Percentiles rank a stretch among this genome's conserved stretches.
Evolutionary conservation across 2,888 invertebrate species (phyloP).

Genomic region (Pachycephus smyrnensis): DNA sequence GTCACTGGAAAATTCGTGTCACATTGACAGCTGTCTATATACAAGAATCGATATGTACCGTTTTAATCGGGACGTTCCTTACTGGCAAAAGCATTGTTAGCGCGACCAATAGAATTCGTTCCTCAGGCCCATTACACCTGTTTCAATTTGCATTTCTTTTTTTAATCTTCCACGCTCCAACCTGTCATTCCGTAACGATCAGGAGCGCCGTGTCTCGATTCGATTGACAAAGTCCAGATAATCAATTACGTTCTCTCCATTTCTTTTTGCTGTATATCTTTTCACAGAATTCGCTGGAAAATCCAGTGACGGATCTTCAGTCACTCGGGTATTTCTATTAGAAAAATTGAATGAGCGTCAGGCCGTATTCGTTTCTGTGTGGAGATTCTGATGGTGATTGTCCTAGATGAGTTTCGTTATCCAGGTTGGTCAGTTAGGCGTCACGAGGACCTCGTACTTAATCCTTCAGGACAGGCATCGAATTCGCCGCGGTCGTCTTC

Average conservation of each 20-base stretch:
- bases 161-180: conserved; percentile 6
- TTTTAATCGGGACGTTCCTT: background rate
- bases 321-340: background rate
- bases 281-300: background rate
- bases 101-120: conserved; percentile 6
- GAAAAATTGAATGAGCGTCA: background rate
- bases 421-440: background rate
- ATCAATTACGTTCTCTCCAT: background rate
- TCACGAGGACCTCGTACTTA: background rate
- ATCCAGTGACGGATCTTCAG: background rate
- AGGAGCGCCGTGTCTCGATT: background rate
- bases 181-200: background rate
- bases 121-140: conserved; percentile 12
- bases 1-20: background rate
- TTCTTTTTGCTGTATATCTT: background rate
- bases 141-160: conserved; percentile 19
- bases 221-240: background rate
- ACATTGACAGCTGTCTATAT: background rate
- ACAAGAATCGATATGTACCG: background rate
- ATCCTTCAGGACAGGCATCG: background rate
- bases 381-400: background rate
- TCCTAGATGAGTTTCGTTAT: background rate
- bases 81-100: background rate
- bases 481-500: background rate
- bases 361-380: background rate